phyloP scores from a whole-genome alignment of 2,797 vertebrate species.

The Cyclopterus lumpus region DNA sequence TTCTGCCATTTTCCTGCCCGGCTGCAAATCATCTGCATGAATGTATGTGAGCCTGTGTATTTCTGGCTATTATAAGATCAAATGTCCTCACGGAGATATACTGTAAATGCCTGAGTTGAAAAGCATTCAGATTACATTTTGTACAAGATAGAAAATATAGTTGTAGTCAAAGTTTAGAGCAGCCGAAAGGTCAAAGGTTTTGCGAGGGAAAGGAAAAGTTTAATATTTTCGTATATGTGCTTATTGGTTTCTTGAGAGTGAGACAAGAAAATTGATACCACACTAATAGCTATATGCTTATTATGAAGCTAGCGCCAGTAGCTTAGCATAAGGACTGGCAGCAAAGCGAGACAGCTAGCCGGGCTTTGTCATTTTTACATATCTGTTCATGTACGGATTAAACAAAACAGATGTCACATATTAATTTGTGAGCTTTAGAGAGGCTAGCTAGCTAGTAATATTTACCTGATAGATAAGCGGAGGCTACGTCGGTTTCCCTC shows the following conservation, averaged over 20 bases:
- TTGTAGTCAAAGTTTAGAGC: neutral
- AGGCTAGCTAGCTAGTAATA: neutral
- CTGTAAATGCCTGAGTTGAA: neutral
- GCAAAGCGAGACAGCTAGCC: neutral
- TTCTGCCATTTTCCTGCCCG: slow-evolving; percentile 27
- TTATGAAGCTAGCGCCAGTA: neutral
- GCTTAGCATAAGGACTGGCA: neutral
- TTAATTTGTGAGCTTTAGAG: neutral
- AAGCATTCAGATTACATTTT: neutral
- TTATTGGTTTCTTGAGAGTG: neutral
- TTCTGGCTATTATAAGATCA: neutral
- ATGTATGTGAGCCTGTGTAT: slow-evolving; percentile 15
- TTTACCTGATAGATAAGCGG: neutral
- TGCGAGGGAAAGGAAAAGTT: neutral
- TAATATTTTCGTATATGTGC: neutral
- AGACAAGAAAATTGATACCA: neutral
- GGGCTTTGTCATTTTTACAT: neutral
- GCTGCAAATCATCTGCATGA: slow-evolving; percentile 42
- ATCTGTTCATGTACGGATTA: neutral
- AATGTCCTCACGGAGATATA: slow-evolving; percentile 8
- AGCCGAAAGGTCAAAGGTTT: neutral
- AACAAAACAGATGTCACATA: neutral
- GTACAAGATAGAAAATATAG: neutral
- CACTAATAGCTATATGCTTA: neutral
- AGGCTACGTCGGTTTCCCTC: neutral